A percentile compares a stretch with the other conserved stretches of the same genome.
phyloP scores from a whole-genome alignment of 2,888 invertebrate species.

The Eugnorisma glareosa region DNA sequence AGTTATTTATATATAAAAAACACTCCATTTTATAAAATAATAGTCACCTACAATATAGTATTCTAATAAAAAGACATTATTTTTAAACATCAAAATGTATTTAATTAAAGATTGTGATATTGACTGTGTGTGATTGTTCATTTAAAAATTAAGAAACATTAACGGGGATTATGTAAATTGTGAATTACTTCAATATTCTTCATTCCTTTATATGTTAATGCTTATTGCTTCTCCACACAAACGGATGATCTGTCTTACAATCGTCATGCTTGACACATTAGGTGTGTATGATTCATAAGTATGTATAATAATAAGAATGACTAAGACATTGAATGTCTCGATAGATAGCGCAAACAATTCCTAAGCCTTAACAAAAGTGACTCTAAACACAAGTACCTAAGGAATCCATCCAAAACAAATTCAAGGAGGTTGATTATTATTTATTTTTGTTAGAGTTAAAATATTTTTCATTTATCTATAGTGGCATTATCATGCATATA shows the following conservation, averaged over 20 bases:
- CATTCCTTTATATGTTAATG: constrained; percentile 51
- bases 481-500: constrained; percentile 55
- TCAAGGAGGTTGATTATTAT: constrained; percentile 64
- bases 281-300: constrained; percentile 65
- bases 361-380: constrained; percentile 57
- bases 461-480: constrained; percentile 52
- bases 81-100: constrained; percentile 28
- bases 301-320: constrained; percentile 64
- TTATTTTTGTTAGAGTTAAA: constrained; percentile 61
- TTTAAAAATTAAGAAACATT: constrained; percentile 28
- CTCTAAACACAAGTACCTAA: constrained; percentile 61
- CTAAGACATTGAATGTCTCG: constrained; percentile 61
- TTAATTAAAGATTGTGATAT: constrained; percentile 14
- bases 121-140: constrained; percentile 15
- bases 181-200: constrained; percentile 18
- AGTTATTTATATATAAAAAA: constrained; percentile 48
- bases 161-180: constrained; percentile 21
- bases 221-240: constrained; percentile 51
- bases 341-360: constrained; percentile 59
- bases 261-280: constrained; percentile 53
- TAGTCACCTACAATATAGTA: constrained; percentile 15
- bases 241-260: constrained; percentile 46
- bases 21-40: constrained; percentile 51
- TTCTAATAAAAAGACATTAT: constrained; percentile 37
- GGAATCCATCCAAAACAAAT: constrained; percentile 64